A percentile compares a stretch with the other conserved stretches of the same genome.
These are phyloP conservation scores for Latrodectus geometricus DNA, from an alignment of 1,140 invertebrate genomes.

Conservation along the genomic window DNA sequence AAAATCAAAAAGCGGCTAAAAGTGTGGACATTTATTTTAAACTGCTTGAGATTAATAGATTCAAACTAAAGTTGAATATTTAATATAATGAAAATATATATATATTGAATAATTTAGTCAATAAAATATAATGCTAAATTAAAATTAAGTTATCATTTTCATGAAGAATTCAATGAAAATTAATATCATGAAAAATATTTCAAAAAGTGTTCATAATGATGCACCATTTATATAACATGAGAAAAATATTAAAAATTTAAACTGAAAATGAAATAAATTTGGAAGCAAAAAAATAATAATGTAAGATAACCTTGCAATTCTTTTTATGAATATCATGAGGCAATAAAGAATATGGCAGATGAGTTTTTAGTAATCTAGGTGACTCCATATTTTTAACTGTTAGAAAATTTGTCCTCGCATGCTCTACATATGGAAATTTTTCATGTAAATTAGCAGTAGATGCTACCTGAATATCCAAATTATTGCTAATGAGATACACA, in stretches of 20 bases:
- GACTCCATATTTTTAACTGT: slow-evolving; percentile 66
- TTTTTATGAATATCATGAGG: slow-evolving; percentile 46
- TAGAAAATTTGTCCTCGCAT: slow-evolving; percentile 69
- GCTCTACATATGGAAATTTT: slow-evolving; percentile 72
- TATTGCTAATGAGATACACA: slow-evolving; percentile 69
- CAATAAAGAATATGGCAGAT: slow-evolving; percentile 67
- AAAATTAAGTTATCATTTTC: no score
- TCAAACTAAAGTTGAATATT: no score
- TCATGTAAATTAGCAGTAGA: slow-evolving; percentile 67
- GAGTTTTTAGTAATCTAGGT: slow-evolving; percentile 71
- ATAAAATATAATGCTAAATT: no score
- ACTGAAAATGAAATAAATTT: not conserved
- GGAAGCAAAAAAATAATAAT: not conserved
- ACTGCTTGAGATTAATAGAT: no score
- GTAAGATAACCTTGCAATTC: slow-evolving; percentile 37
- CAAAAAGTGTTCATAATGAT: not conserved
- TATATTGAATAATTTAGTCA: no score
- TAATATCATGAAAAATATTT: not conserved
- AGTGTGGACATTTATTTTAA: no score
- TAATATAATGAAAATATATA: no score
- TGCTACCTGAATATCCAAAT: slow-evolving; percentile 69
- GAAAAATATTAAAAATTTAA: not conserved
- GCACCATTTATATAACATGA: not conserved
- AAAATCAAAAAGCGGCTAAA: no score
- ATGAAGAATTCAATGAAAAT: no score